phyloP scores from a whole-genome alignment of 2,888 invertebrate genomes.

The Lobophora halterata region DNA sequence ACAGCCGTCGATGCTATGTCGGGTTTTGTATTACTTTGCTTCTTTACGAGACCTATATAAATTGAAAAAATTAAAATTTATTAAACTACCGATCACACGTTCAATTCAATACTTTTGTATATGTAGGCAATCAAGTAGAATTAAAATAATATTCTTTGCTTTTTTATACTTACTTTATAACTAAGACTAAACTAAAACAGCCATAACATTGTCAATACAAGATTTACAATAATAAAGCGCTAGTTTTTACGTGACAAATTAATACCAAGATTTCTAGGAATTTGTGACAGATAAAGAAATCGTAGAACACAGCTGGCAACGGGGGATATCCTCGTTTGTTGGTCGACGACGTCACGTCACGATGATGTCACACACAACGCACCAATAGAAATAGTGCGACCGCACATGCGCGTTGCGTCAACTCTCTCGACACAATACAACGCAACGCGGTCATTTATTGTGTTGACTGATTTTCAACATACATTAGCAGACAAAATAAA shows the following conservation, averaged over 20 bases:
- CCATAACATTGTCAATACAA: constrained; percentile 1
- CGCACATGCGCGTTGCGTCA: constrained; percentile 76
- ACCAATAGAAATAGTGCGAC: constrained; percentile 68
- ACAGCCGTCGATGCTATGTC: too few species aligned
- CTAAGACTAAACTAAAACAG: constrained; percentile 1
- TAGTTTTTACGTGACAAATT: constrained; percentile 7
- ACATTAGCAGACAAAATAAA: constrained; percentile 21
- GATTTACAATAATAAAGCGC: too few species aligned
- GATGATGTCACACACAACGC: constrained; percentile 75
- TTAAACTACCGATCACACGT: too few species aligned
- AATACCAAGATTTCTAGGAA: constrained; percentile 16
- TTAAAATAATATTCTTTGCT: too few species aligned
- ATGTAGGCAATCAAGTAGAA: too few species aligned
- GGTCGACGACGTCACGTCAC: constrained; percentile 69
- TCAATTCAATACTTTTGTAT: too few species aligned
- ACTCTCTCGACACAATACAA: constrained; percentile 49
- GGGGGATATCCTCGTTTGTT: constrained; percentile 74
- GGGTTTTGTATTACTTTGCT: neutral
- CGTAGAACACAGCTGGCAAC: constrained; percentile 32
- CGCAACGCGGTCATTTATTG: constrained; percentile 40
- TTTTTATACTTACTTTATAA: too few species aligned
- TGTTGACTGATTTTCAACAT: constrained; percentile 41
- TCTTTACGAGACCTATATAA: too few species aligned
- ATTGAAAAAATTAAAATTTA: too few species aligned
- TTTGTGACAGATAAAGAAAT: constrained; percentile 22